Evolutionary conservation across 2,113 vertebrate genomes (phyloP), one percentile per base, ranked within the genome.

Genomic region (Lutjanus erythropterus): DNA sequence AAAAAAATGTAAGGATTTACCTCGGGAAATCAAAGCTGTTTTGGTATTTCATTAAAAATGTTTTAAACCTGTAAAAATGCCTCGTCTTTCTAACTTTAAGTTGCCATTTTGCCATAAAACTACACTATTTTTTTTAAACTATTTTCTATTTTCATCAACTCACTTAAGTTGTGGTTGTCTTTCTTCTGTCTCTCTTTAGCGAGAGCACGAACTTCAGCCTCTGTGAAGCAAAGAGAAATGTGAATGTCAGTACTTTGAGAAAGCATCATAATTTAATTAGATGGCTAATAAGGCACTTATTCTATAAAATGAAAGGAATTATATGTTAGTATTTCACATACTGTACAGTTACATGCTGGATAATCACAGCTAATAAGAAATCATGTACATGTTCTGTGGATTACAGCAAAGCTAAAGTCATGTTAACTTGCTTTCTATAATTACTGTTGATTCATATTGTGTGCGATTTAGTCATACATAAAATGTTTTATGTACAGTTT

Each of bases 121-220:
- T 37, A 21, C 10, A 31, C n/a, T 21, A 37, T 37, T 5, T 37
- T n/a, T n/a, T n/a, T n/a, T 37, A 21, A 6, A 31, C n/a, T 21
- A 37, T 37, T 5, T 37, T 52, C 6, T n/a, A 3, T n/a, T 35
- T 12, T n/a, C 2, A 71, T 16, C 18, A 52, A 95, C 96, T 96
- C 90, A 98, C 97, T 98, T 42, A 97, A 93, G 84, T 98, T 98
- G 89, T 98, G 97, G 84, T 97, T 98, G 93, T 98, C 97, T 80
- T 98, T 98, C 86, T 98, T 98, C 93, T 98, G 97, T n/a, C 97
- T 86, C 69, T 98, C 97, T 91, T 98, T 98, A 50, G 97, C 93
- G 0, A 95, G 71, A 37, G 88, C 93, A 31, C 93, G 94, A 4
- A 92, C 81, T 27, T 95, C 94, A 66, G 91, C 85, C 19, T 95